Evolutionary conservation across 2,797 vertebrate genomes (phyloP).

Genomic region (Gephyroberyx darwinii): DNA sequence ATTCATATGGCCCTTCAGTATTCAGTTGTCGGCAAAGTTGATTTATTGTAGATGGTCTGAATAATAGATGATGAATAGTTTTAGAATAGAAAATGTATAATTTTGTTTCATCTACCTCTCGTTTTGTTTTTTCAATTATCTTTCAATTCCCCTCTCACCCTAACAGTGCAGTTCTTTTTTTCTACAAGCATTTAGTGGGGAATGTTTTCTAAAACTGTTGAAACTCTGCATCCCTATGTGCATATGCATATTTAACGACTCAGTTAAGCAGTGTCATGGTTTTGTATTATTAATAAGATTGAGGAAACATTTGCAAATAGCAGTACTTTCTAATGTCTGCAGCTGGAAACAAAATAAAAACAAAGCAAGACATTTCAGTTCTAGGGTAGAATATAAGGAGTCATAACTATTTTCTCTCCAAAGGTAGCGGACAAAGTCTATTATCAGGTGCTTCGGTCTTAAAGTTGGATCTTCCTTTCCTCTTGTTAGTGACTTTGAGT

Average conservation of each 20-base stretch:
- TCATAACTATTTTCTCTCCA: constrained; percentile 24
- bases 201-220: constrained; percentile 54
- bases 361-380: background rate
- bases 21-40: background rate
- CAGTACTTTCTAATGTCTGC: constrained; percentile 19
- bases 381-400: too few relatives aligned
- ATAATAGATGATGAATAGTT: background rate
- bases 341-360: constrained; percentile 21
- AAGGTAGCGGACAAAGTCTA: constrained; percentile 28
- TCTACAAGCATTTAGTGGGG: constrained; percentile 34
- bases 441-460: constrained; percentile 41
- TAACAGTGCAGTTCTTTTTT: constrained; percentile 18
- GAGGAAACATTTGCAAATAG: constrained; percentile 40
- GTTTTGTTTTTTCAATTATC: constrained; percentile 37
- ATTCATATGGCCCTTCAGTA: background rate
- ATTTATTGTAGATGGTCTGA: constrained; percentile 4
- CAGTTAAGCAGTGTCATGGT: constrained; percentile 63
- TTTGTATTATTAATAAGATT: constrained; percentile 64
- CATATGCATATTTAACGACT: constrained; percentile 69
- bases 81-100: constrained; percentile 12
- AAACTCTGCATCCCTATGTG: constrained; percentile 58
- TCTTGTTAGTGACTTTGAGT: constrained; percentile 66
- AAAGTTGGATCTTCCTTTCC: constrained; percentile 57
- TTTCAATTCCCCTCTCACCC: constrained; percentile 23
- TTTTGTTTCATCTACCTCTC: constrained; percentile 19